phyloP scores from a whole-genome alignment of 2,797 vertebrate genomes.

The Xiphophorus birchmanni region DNA sequence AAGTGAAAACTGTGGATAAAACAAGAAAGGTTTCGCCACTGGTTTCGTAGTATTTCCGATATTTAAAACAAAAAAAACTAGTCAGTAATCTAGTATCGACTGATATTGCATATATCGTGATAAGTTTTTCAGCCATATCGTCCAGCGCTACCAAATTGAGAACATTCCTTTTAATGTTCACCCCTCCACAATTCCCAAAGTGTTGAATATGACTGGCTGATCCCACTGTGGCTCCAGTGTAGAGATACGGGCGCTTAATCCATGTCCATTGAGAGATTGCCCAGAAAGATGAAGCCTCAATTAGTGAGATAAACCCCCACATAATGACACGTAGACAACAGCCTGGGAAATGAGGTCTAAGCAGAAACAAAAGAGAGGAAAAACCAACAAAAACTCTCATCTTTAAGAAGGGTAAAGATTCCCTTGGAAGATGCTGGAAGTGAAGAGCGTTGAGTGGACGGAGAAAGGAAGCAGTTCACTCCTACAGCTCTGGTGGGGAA shows the following conservation, averaged over 20 bases:
- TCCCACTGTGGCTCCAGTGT: conserved; percentile 52
- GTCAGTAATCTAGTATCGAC: no score
- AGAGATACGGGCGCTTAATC: conserved; percentile 74
- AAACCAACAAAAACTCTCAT: conserved; percentile 24
- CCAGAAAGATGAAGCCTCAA: conserved; percentile 80
- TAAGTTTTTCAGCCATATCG: no score
- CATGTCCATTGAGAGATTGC: conserved; percentile 77
- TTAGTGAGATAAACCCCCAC: conserved; percentile 79
- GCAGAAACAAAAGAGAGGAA: conserved; percentile 37
- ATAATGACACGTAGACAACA: conserved; percentile 77
- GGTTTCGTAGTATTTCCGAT: no score
- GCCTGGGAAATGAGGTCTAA: conserved; percentile 63
- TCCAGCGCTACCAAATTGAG: conserved; percentile 1
- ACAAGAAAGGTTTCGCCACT: no score
- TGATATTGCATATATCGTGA: no score
- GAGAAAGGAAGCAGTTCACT: conserved; percentile 29
- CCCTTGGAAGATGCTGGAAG: conserved; percentile 24
- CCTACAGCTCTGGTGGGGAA: conserved; percentile 30
- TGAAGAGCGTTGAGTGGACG: conserved; percentile 18
- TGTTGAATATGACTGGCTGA: conserved; percentile 27
- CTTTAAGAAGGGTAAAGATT: conserved; percentile 35
- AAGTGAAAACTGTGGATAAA: no score
- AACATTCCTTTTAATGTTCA: neutral
- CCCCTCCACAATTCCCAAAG: conserved; percentile 10
- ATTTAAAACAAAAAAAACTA: no score